A percentile compares a stretch with the other conserved stretches of the same genome.
phyloP scores from a whole-genome alignment of 2,797 vertebrate species.

The Glyptemys insculpta region DNA sequence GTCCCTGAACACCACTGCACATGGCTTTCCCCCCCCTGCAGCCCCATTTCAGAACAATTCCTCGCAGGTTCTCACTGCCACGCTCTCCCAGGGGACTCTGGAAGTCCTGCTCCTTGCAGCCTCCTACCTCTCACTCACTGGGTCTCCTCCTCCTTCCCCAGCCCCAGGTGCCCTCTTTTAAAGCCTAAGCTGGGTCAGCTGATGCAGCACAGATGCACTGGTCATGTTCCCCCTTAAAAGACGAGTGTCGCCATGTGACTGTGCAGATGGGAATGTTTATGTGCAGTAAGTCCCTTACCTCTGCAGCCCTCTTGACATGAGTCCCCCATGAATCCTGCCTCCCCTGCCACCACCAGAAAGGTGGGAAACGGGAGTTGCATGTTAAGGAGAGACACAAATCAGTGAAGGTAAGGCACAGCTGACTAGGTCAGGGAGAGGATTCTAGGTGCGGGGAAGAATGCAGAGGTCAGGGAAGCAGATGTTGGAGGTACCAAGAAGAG shows the following conservation, averaged over 20 bases:
- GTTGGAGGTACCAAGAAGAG: not conserved
- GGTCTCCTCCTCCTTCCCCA: not conserved
- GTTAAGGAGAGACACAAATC: not conserved
- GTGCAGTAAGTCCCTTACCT: not conserved
- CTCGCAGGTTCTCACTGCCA: not conserved
- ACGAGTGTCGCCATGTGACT: not conserved
- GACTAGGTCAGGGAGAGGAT: not conserved
- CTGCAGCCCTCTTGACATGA: not conserved
- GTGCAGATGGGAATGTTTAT: not conserved
- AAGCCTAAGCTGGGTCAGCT: not conserved
- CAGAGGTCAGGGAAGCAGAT: not conserved
- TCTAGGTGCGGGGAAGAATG: not conserved
- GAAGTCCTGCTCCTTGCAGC: not conserved
- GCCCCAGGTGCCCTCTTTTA: not conserved
- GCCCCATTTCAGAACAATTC: not conserved
- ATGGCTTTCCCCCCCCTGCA: not conserved
- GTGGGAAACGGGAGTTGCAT: not conserved
- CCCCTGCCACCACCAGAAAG: not conserved
- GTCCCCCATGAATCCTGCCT: not conserved
- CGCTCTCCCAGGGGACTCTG: not conserved
- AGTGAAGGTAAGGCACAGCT: not conserved
- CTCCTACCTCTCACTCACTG: not conserved
- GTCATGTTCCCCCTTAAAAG: not conserved
- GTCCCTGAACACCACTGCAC: not conserved
- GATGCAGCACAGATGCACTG: no score